Base-by-base conservation (phyloP, 1,140 invertebrate species). In the Medauroidea extradentata region DNA sequence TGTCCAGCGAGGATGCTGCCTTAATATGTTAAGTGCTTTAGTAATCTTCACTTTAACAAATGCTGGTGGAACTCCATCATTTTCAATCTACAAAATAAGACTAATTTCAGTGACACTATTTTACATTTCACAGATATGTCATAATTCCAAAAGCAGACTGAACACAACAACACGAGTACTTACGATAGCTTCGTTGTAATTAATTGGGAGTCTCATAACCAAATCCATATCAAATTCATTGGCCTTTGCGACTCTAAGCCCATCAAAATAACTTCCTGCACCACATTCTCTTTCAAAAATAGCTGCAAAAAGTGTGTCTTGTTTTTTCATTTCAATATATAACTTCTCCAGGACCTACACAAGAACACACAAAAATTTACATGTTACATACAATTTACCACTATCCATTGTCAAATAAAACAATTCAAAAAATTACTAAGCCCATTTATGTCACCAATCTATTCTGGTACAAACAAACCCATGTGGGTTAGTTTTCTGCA, bases 201-300 rank as follows among this genome's bases (percentile, higher is more conserved):
- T 70, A 68, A 69, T 57, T 67, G 78, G 78, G 8, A 81, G 58
- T 2, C 69, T 66, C 9, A 81, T 71, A 8, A 80, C 68, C 2
- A 81, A 67, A 67, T 81, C 75, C 61, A 83, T 69, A 68, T 82
- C 81, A 63, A 77, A 82, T 63, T 83, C 81, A 61, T 80, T 74
- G 2, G 81, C 73, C 38, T 71, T 72, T 0, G 73, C 74, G 9
- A 81, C 73, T 66, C 76, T 79, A 14, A 80, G 74, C 5, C 71
- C 71, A 61, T 83, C 80, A 56, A 77, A 80, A 21, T 74, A 80
- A 61, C 80, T 81, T 0, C 81, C 81, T 3, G 73, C 77, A 50
- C 73, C 80, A 60, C 76, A 73, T 2, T 75, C 69, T 63, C 70
- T 55, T 18, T 67, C 64, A 53, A 62, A 75, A 1, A 67, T 9